phyloP scores from a whole-genome alignment of 2,113 vertebrate species.

The Eptesicus fuscus region DNA sequence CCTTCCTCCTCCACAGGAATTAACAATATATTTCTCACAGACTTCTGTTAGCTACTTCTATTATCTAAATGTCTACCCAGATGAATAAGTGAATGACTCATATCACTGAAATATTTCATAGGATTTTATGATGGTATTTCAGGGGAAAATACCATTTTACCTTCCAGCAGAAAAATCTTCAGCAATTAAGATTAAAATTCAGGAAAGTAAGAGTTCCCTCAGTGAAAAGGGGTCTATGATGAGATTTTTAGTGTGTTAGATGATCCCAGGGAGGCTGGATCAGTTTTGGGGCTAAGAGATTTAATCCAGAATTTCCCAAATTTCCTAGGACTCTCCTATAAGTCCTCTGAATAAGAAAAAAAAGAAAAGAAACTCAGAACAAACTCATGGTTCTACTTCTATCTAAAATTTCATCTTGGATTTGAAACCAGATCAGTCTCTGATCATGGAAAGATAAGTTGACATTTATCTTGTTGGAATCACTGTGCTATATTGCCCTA shows the following conservation, averaged over 20 bases:
- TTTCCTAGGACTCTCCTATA: not conserved
- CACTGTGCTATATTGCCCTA: not conserved
- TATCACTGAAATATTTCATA: conserved; percentile 72
- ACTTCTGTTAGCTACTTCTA: conserved; percentile 78
- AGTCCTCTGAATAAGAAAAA: not conserved
- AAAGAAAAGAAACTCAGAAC: not conserved
- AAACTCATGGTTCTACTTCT: conserved; percentile 6
- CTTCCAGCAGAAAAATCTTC: conserved; percentile 69
- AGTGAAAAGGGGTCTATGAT: conserved; percentile 58
- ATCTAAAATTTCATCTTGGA: not conserved
- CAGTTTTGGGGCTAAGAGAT: not conserved
- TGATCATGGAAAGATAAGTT: not conserved
- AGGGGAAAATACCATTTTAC: conserved; percentile 60
- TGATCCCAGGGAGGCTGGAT: not conserved
- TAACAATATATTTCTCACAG: conserved; percentile 76
- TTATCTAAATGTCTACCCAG: conserved; percentile 78
- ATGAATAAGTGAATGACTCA: conserved; percentile 81
- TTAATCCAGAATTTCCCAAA: not conserved
- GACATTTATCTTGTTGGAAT: not conserved
- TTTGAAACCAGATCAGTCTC: conserved; percentile 31
- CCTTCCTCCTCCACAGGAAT: conserved; percentile 71
- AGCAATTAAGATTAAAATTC: conserved; percentile 66
- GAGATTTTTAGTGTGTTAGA: conserved; percentile 48
- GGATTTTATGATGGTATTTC: conserved; percentile 67
- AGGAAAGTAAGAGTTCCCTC: conserved; percentile 64